Percentiles rank a stretch among this genome's conserved stretches.
Conservation (phyloP, 2,888 invertebrate genomes). For the Nomada flava region DNA sequence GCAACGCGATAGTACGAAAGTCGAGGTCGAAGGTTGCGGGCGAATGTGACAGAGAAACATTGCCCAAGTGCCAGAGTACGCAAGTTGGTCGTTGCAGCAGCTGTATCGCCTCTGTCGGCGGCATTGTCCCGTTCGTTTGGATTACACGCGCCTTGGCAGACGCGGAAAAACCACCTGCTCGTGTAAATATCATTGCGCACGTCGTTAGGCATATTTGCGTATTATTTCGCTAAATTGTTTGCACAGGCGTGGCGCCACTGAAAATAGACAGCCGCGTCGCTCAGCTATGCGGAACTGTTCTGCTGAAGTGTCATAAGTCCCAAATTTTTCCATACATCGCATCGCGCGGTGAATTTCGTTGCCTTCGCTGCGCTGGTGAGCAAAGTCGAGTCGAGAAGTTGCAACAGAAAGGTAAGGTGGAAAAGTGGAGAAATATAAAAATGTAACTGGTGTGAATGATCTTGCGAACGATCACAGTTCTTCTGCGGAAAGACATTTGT, state of each 20-base stretch:
- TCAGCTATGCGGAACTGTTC: neutral
- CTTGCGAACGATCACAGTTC: no score
- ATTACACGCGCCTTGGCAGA: constrained; percentile 23
- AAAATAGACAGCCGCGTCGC: constrained; percentile 3
- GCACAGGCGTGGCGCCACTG: neutral
- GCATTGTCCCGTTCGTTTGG: constrained; percentile 47
- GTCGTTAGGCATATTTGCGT: constrained; percentile 33
- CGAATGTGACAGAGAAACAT: constrained; percentile 54
- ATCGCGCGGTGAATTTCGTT: neutral
- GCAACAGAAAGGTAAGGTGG: neutral
- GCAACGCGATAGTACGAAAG: constrained; percentile 54
- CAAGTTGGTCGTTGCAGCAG: constrained; percentile 62
- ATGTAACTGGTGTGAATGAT: no score
- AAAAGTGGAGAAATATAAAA: neutral
- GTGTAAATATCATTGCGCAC: constrained; percentile 34
- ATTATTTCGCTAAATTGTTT: constrained; percentile 60
- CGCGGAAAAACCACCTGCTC: constrained; percentile 28
- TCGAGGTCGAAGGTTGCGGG: constrained; percentile 61
- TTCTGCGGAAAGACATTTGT: no score
- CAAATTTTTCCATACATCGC: neutral
- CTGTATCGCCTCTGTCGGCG: constrained; percentile 29
- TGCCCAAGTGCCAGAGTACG: constrained; percentile 64
- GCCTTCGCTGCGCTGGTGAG: no score
- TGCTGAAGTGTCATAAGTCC: neutral
- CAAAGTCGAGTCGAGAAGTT: neutral